Conservation (phyloP, 1,140 invertebrate genomes). For the Anadara kagoshimensis region DNA sequence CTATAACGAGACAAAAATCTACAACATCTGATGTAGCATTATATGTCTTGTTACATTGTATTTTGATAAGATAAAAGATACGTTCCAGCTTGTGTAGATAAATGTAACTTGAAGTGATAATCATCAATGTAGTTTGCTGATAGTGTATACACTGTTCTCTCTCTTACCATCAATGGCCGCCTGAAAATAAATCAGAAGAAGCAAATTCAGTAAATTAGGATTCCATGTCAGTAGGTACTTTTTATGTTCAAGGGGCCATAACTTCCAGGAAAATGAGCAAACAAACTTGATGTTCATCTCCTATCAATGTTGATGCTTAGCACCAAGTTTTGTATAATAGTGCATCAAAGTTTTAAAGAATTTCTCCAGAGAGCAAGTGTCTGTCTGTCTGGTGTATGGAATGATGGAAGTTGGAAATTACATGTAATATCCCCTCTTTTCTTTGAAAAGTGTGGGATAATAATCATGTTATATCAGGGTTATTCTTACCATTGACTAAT, state of each 20-base stretch:
- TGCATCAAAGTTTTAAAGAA: neutral
- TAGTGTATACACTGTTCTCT: conserved; percentile 59
- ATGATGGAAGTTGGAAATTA: no score
- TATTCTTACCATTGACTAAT: no score
- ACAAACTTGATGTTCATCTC: no score
- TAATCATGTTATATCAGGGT: no score
- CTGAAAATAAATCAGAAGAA: conserved; percentile 49
- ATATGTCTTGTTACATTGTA: neutral
- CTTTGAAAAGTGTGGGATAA: no score
- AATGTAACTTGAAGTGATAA: conserved; percentile 76
- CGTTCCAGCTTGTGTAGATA: conserved; percentile 93
- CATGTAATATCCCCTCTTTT: no score
- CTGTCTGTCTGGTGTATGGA: no score
- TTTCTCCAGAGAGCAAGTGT: no score
- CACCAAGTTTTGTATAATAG: neutral
- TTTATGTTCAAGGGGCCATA: no score
- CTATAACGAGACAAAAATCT: neutral
- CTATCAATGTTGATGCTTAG: no score
- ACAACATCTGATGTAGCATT: neutral
- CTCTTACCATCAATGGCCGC: conserved; percentile 59
- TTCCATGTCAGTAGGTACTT: no score
- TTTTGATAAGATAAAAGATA: conserved; percentile 73
- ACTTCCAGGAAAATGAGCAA: no score
- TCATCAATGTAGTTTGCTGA: conserved; percentile 44
- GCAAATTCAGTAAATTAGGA: neutral